Evolutionary conservation across 2,888 invertebrate genomes (phyloP).

Genomic region (Eupithecia insigniata): DNA sequence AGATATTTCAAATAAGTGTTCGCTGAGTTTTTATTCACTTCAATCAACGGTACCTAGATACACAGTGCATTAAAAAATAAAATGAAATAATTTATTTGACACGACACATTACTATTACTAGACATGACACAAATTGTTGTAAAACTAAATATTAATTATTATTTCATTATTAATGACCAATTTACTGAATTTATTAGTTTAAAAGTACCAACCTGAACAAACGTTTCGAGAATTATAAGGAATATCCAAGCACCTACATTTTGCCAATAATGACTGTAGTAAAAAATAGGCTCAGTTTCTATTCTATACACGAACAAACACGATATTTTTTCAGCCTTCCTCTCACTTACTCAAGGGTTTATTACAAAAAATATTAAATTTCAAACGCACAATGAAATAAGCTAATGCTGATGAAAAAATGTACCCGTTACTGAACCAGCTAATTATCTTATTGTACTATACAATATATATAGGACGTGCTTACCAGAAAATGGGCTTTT

Average conservation of each 20-base stretch:
- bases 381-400: slow-evolving; percentile 72
- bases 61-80: no score
- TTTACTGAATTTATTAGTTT: no score
- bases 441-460: slow-evolving; percentile 80
- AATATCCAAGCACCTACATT: not conserved
- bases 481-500: slow-evolving; percentile 76
- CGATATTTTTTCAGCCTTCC: slow-evolving; percentile 65
- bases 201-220: no score
- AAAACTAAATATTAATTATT: no score
- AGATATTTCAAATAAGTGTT: no score
- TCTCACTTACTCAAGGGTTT: slow-evolving; percentile 64
- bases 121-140: no score
- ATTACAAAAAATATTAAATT: slow-evolving; percentile 82
- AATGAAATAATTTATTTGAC: no score
- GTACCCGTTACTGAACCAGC: slow-evolving; percentile 76
- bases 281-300: slow-evolving; percentile 43
- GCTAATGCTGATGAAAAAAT: slow-evolving; percentile 68
- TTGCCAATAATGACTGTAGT: not conserved
- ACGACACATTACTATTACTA: no score
- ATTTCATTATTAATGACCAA: no score
- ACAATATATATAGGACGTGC: slow-evolving; percentile 77
- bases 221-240: no score
- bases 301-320: slow-evolving; percentile 63
- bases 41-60: no score
- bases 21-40: no score